Percentiles rank a stretch among this genome's conserved stretches.
Evolutionary conservation across 2,797 vertebrate species (phyloP).

Genomic region (Steatocranus sp.): DNA sequence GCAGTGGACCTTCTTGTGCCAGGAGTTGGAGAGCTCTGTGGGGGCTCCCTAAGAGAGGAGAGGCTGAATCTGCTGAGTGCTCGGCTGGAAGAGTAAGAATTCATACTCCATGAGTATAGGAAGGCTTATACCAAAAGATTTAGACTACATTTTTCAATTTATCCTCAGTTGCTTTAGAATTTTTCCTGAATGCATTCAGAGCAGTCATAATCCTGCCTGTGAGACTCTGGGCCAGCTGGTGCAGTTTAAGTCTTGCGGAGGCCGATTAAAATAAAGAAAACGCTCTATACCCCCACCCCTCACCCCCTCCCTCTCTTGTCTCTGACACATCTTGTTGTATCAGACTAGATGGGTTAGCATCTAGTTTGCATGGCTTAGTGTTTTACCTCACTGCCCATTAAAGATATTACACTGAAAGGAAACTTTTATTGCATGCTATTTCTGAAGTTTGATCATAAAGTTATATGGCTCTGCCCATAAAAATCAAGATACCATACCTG

Average conservation of each 20-base stretch:
- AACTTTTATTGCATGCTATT: background rate
- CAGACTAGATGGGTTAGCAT: background rate
- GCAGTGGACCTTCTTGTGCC: constrained; percentile 95
- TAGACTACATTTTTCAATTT: background rate
- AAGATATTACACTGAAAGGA: background rate
- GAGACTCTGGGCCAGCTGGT: background rate
- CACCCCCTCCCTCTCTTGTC: background rate
- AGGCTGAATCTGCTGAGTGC: constrained; percentile 80
- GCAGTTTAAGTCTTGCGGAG: background rate
- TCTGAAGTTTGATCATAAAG: background rate
- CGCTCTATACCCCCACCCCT: background rate
- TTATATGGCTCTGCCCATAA: background rate
- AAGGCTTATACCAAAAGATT: background rate
- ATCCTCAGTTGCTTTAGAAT: background rate
- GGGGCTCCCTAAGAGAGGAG: constrained; percentile 93
- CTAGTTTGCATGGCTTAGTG: background rate
- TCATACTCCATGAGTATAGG: background rate
- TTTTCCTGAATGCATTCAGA: background rate
- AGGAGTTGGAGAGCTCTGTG: constrained; percentile 91
- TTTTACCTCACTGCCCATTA: background rate
- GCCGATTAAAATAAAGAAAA: background rate
- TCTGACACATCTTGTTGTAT: background rate
- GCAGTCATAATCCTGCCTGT: background rate
- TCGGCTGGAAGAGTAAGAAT: constrained; percentile 80
- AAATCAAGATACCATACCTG: background rate